These are phyloP conservation scores for Podotricha telesiphe DNA, from an alignment of 2,888 invertebrate genomes.

Conservation along the genomic window DNA sequence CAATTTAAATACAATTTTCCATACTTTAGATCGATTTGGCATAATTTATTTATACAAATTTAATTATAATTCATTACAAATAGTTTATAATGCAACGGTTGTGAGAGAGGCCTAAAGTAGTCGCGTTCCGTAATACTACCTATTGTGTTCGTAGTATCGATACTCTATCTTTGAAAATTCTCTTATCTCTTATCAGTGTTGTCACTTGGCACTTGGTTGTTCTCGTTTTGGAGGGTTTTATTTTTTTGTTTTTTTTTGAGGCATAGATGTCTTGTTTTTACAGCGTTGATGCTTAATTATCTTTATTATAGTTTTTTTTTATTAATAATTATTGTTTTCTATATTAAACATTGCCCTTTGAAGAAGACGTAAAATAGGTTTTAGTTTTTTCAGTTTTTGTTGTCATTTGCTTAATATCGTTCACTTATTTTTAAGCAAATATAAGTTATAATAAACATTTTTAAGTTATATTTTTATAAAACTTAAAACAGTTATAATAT, in stretches of 20 bases:
- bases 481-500: too few species aligned
- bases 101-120: slow-evolving; percentile 81
- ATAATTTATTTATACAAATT: not conserved
- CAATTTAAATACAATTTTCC: not conserved
- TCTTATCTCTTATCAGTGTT: slow-evolving; percentile 60
- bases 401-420: too few species aligned
- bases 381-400: too few species aligned
- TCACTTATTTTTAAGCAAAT: too few species aligned
- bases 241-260: slow-evolving; percentile 18
- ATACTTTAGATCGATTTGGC: slow-evolving; percentile 7
- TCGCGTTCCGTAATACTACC: slow-evolving; percentile 70
- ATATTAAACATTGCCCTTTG: too few species aligned
- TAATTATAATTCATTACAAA: slow-evolving; percentile 16
- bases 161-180: slow-evolving; percentile 55
- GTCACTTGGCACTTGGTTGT: slow-evolving; percentile 50
- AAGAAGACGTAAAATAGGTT: too few species aligned
- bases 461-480: too few species aligned
- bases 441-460: too few species aligned
- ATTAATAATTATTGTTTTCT: too few species aligned
- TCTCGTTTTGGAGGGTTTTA: slow-evolving; percentile 49
- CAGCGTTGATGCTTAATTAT: not conserved
- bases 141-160: slow-evolving; percentile 74
- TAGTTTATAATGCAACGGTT: slow-evolving; percentile 66
- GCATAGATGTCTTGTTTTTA: not conserved
- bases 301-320: too few species aligned